phyloP scores from a whole-genome alignment of 2,888 invertebrate species.

The Nephrocerus scutellatus region DNA sequence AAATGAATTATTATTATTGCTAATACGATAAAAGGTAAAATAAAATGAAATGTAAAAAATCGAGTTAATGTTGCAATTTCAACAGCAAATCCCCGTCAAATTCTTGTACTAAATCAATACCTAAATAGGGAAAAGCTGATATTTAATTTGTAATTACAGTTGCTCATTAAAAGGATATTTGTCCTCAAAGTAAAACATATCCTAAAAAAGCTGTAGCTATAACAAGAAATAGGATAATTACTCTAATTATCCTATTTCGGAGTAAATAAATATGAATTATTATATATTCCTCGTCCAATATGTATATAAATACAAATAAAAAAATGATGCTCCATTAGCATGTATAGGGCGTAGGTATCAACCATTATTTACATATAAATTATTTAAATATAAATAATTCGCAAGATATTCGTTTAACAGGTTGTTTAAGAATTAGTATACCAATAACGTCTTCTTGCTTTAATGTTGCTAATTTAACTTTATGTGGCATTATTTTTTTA shows the following conservation, averaged over 20 bases:
- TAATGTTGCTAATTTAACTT: no score
- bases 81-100: slow-evolving; percentile 68
- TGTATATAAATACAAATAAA: slow-evolving; percentile 62
- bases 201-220: slow-evolving; percentile 69
- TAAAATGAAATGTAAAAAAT: slow-evolving; percentile 30
- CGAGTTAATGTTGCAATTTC: slow-evolving; percentile 34
- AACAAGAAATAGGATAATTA: slow-evolving; percentile 57
- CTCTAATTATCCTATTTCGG: slow-evolving; percentile 58
- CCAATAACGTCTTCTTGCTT: no score
- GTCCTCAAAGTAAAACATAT: slow-evolving; percentile 68
- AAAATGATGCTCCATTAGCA: slow-evolving; percentile 64
- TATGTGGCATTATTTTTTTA: no score
- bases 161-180: slow-evolving; percentile 73
- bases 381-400: no score
- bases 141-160: slow-evolving; percentile 69
- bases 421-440: no score
- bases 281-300: slow-evolving; percentile 58
- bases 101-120: slow-evolving; percentile 56
- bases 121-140: slow-evolving; percentile 63
- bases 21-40: slow-evolving; percentile 1
- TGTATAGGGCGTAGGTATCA: slow-evolving; percentile 60
- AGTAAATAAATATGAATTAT: slow-evolving; percentile 49
- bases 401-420: no score
- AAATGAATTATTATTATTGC: slow-evolving; percentile 2
- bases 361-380: no score